These are phyloP conservation scores for Ambastaia sidthimunki DNA, from an alignment of 2,797 vertebrate genomes.

Conservation along the genomic window DNA sequence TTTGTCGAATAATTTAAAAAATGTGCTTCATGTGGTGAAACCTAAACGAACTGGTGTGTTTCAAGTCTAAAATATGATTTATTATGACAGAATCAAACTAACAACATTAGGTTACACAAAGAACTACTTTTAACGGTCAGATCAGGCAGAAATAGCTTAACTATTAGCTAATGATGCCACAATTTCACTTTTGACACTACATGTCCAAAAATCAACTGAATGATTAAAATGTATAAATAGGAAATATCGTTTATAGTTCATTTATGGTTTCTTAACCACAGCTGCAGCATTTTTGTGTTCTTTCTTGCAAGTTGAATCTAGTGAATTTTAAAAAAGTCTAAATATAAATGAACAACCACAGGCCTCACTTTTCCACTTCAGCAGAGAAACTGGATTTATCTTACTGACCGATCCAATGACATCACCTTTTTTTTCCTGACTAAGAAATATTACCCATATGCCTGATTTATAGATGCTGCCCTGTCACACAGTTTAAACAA, in stretches of 20 bases:
- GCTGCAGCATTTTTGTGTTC: neutral
- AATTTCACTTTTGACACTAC: neutral
- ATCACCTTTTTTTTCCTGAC: constrained; percentile 33
- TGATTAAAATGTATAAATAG: neutral
- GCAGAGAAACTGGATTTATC: constrained; percentile 20
- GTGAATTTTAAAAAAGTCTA: constrained; percentile 6
- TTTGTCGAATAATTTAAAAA: neutral
- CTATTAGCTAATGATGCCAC: neutral
- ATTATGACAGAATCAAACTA: neutral
- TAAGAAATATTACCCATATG: constrained; percentile 33
- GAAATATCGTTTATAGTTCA: neutral
- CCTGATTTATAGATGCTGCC: constrained; percentile 31
- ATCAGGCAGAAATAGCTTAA: neutral
- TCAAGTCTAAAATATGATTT: neutral
- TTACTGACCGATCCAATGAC: constrained; percentile 35
- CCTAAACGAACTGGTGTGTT: neutral
- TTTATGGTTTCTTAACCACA: constrained; percentile 5
- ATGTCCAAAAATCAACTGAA: neutral
- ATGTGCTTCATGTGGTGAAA: neutral
- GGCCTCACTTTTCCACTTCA: constrained; percentile 33
- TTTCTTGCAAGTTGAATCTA: neutral
- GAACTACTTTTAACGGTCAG: neutral
- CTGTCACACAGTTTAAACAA: constrained; percentile 34
- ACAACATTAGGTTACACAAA: constrained; percentile 6
- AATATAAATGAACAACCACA: constrained; percentile 30